These are phyloP conservation scores for Todiramphus chloris DNA, from an alignment of 2,113 vertebrate genomes.

Conservation along the genomic window DNA sequence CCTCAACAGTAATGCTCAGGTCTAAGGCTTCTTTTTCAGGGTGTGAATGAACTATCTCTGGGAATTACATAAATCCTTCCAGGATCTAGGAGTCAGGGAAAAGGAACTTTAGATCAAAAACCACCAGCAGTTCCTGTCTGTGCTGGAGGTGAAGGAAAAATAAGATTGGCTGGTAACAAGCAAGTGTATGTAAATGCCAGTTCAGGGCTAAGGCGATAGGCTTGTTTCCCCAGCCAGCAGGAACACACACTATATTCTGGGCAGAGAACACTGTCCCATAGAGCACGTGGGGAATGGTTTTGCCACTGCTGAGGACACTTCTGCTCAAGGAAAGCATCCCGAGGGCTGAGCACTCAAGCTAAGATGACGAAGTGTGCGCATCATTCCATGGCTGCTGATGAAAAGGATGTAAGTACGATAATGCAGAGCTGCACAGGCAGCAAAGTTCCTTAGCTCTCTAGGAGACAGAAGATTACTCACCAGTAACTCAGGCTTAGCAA, in stretches of 20 bases:
- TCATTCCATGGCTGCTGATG: background rate
- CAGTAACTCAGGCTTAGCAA: background rate
- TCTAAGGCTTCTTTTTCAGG: too few species aligned
- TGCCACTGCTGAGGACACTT: background rate
- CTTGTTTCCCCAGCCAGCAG: background rate
- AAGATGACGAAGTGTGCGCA: rapidly evolving
- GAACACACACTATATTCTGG: too few species aligned
- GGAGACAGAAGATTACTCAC: background rate
- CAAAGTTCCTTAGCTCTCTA: background rate
- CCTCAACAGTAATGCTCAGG: too few species aligned
- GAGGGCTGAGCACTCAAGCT: background rate
- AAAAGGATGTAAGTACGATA: background rate
- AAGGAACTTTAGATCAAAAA: background rate
- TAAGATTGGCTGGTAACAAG: rapidly evolving
- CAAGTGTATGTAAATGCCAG: rapidly evolving
- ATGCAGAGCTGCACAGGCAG: background rate
- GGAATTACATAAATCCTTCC: background rate
- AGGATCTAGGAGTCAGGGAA: rapidly evolving
- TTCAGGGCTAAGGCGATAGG: rapidly evolving
- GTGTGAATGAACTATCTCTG: too few species aligned
- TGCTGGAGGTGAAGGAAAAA: background rate
- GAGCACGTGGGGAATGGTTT: background rate
- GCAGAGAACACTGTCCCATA: background rate
- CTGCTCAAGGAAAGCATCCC: background rate
- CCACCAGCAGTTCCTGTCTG: too few species aligned